phyloP scores from a whole-genome alignment of 2,113 vertebrate species.

The Cyphomyrus discorhynchus region DNA sequence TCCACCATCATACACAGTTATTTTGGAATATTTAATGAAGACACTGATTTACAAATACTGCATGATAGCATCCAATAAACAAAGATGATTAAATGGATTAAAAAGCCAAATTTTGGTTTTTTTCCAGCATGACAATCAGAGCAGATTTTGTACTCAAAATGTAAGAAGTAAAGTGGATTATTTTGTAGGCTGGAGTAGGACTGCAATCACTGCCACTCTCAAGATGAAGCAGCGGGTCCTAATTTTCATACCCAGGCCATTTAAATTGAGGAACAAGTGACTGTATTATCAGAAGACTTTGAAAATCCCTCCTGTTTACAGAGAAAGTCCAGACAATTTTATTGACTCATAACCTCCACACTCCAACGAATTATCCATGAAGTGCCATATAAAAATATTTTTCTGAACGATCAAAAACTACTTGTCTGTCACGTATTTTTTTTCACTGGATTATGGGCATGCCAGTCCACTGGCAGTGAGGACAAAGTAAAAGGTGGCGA shows the following conservation, averaged over 20 bases:
- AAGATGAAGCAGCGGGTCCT: constrained; percentile 2
- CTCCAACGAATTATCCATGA: constrained; percentile 31
- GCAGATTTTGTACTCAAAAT: not conserved
- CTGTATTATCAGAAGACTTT: constrained; percentile 36
- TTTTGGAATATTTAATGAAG: not conserved
- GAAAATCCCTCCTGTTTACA: constrained; percentile 36
- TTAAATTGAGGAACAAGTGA: constrained; percentile 14
- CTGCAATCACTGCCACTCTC: constrained; percentile 4
- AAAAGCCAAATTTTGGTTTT: not conserved
- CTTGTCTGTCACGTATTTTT: constrained; percentile 26
- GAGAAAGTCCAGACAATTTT: constrained; percentile 36
- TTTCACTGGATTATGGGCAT: constrained; percentile 4
- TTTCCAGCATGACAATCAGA: not conserved
- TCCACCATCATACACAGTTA: no score
- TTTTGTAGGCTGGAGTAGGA: constrained; percentile 12
- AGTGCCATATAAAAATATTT: constrained; percentile 11
- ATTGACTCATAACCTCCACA: constrained; percentile 43
- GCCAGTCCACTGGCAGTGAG: constrained; percentile 24
- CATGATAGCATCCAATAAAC: not conserved
- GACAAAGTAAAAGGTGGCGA: not conserved
- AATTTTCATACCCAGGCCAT: not conserved
- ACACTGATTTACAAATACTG: not conserved
- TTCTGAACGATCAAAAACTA: constrained; percentile 21
- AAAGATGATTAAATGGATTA: not conserved
- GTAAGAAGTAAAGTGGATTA: constrained; percentile 6